Base-by-base conservation (phyloP, 2,797 vertebrate species). In the Lerista edwardsae region DNA sequence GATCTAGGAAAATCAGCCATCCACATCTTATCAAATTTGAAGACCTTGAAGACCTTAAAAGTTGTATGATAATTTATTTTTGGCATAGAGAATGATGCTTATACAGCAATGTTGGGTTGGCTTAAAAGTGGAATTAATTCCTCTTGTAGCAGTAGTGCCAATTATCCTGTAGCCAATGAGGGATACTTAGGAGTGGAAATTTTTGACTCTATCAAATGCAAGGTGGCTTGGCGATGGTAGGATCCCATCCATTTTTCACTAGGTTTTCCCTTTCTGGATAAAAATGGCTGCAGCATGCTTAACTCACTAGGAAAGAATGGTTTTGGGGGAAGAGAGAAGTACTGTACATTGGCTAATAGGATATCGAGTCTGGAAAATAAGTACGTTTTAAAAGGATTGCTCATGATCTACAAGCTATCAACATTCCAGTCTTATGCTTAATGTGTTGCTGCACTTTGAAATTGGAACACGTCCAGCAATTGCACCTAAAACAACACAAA, bases 401-500 rank as follows among this genome's bases (percentile, higher is more conserved):
- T 72, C 34, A 27, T 74, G 64, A 62, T 83, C 51, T 87, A 14
- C 25, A 47, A 71, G 21, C 27, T 12, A 61, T 36, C n/a, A 29
- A 4, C 79, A 62, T 71, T 71, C 41, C 27, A 31, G 11, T 80
- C 39, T 87, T 80, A 69, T 39, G 44, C 39, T 69, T 75, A 67
- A 76, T 76, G 41, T 75, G 77, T n/a, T 75, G 21, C 55, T 57
- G 5, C 36, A 11, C 59, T 23, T 65, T 75, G 51, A 67, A 77
- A 9, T 5, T 62, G 64, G 81, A 87, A 68, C 23, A 31, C 4
- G 47, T 10, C 14, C 57, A 8, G 36, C 75, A 59, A 4, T 59
- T 64, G 59, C 34, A 80, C 64, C 51, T 84, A 71, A 87, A 84
- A 75, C 72, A 80, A 55, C 86, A 87, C 39, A 71, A 62, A 62